Base-by-base conservation (phyloP, 2,888 invertebrate genomes). In the Caenorhabditis sp. region DNA sequence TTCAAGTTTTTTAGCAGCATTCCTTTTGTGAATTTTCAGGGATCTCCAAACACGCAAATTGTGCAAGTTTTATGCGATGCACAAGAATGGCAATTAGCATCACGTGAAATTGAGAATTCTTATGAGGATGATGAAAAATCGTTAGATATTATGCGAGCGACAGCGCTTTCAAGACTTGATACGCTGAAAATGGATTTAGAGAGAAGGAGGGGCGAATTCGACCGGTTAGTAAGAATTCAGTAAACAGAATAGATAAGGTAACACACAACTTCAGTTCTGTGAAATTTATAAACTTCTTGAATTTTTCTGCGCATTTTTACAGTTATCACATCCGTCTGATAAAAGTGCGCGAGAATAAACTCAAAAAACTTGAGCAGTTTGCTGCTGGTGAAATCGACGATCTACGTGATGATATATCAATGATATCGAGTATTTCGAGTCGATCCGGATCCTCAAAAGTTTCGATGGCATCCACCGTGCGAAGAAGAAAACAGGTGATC, bases 401-500 rank as follows among this genome's bases (percentile, higher is more conserved):
- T 59, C 52, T 61, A 31, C 50, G 61, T 5, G 73, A 73, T 23
- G 73, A 73, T 31, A 49, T 66, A 23, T 73, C 73, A 10, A 38
- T 65, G n/a, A 63, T 69, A 5, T 69, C 68, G 12, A 73, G 73
- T 50, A 73, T 73, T 27, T 69, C 68, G 38, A 69, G 68, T 7
- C 43, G 63, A 38, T 69, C 68, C 1, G 68, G 66, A 38, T 66
- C 66, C 0, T 73, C 73, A 12, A 68, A 66, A 58, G 60, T 63
- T 1, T 69, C 68, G 12, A 74, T 83, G 36, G 81, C 85, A 8
- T 83, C 81, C 0, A 80, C 75, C 12, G 67, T 76, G 5, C 50
- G 81, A 53, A 72, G 76, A 60, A 57, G 77, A 58, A 84, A 84
- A 59, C 80, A 78, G 56, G 81, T 80, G 10, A n/a, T n/a, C n/a